A percentile compares a stretch with the other conserved stretches of the same genome.
Evolutionary conservation across 2,113 vertebrate genomes (phyloP).

Genomic region (Physeter macrocephalus): DNA sequence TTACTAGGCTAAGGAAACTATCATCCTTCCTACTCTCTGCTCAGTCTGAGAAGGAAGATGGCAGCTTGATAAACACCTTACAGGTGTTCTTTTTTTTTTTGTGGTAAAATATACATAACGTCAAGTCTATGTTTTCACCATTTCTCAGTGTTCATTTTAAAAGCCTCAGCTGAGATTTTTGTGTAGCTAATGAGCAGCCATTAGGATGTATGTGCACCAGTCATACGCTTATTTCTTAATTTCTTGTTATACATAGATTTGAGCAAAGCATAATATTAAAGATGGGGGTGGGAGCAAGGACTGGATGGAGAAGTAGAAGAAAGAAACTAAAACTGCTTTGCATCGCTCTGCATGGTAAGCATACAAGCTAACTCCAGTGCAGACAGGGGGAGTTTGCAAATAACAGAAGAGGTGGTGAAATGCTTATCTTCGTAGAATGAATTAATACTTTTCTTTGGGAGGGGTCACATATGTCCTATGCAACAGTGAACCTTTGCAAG

Average conservation of each 20-base stretch:
- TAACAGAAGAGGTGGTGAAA: not conserved
- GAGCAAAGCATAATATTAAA: not conserved
- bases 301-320: not conserved
- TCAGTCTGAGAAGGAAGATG: not conserved
- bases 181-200: not conserved
- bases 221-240: not conserved
- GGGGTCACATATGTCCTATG: not conserved
- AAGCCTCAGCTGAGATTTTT: not conserved
- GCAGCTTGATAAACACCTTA: not conserved
- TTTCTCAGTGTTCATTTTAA: not conserved
- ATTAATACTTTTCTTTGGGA: not conserved
- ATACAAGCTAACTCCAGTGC: not conserved
- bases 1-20: not conserved
- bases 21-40: not conserved
- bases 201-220: not conserved
- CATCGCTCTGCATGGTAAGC: not conserved
- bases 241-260: not conserved
- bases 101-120: not conserved
- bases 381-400: not conserved
- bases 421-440: not conserved
- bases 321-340: not conserved
- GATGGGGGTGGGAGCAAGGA: not conserved
- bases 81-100: not conserved
- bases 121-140: not conserved
- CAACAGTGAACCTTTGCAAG: not conserved